These are phyloP conservation scores for Thaumatotibia leucotreta DNA, from an alignment of 1,140 invertebrate species.

Conservation along the genomic window DNA sequence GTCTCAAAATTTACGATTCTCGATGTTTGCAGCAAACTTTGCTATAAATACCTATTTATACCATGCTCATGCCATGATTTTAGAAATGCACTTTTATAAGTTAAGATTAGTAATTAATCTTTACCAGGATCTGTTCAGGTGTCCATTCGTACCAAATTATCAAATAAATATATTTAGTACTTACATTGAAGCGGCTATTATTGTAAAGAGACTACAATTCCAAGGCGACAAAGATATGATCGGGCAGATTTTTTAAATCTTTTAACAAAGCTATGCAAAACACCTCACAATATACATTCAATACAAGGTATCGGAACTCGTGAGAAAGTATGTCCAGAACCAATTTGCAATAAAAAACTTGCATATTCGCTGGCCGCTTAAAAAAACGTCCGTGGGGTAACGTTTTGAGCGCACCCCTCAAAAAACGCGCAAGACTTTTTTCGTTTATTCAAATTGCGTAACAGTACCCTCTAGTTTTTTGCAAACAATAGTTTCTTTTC, in stretches of 20 bases:
- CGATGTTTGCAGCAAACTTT: no score
- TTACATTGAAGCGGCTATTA: no score
- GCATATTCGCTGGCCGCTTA: conserved; percentile 50
- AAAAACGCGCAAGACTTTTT: conserved; percentile 25
- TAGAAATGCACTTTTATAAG: no score
- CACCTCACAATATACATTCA: not conserved
- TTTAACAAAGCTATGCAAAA: not conserved
- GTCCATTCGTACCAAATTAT: no score
- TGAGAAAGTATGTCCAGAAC: conserved; percentile 58
- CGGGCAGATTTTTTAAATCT: not conserved
- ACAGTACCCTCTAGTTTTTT: conserved; percentile 59
- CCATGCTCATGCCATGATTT: no score
- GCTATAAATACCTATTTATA: no score
- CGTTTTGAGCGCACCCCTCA: conserved; percentile 55
- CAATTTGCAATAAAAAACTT: conserved; percentile 48
- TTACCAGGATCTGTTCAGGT: no score
- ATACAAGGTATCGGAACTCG: conserved; percentile 23
- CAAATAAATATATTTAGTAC: no score
- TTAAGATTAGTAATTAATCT: no score
- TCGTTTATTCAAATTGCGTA: conserved; percentile 65
- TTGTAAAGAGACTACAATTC: no score
- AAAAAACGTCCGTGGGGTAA: conserved; percentile 54
- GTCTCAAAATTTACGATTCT: no score
- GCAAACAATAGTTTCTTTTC: conserved; percentile 60
- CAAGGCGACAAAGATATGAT: no score